A percentile compares a stretch with the other conserved stretches of the same genome.
phyloP scores from a whole-genome alignment of 2,113 vertebrate species.

The Rhinopomastus cyanomelas region DNA sequence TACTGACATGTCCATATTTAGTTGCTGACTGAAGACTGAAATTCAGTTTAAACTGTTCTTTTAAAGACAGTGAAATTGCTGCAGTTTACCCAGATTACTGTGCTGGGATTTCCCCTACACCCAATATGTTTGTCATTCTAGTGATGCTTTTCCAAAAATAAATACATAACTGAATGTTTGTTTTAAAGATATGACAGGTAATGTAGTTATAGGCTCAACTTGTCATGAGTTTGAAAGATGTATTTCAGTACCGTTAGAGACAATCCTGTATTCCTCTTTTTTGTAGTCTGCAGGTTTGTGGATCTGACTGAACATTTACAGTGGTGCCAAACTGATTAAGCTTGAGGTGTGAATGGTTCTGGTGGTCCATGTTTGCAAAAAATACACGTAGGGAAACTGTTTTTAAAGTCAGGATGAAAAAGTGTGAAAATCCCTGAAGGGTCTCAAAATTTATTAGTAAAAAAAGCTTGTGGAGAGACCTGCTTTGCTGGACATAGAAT shows the following conservation, averaged over 20 bases:
- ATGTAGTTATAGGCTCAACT: neutral
- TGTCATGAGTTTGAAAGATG: neutral
- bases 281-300: neutral
- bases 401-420: neutral
- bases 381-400: neutral
- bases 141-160: neutral
- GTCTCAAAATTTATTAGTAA: neutral
- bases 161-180: neutral
- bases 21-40: neutral
- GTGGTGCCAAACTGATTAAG: neutral
- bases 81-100: neutral
- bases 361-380: neutral
- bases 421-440: neutral
- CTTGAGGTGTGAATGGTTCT: neutral
- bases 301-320: neutral
- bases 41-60: neutral
- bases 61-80: neutral
- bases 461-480: neutral
- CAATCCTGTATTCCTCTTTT: neutral
- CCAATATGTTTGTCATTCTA: neutral
- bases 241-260: neutral
- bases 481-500: neutral
- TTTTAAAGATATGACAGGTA: neutral
- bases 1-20: neutral
- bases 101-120: neutral